A percentile compares a stretch with the other conserved stretches of the same genome.
phyloP scores from a whole-genome alignment of 2,113 vertebrate genomes.

The Oxygymnocypris stewartii region DNA sequence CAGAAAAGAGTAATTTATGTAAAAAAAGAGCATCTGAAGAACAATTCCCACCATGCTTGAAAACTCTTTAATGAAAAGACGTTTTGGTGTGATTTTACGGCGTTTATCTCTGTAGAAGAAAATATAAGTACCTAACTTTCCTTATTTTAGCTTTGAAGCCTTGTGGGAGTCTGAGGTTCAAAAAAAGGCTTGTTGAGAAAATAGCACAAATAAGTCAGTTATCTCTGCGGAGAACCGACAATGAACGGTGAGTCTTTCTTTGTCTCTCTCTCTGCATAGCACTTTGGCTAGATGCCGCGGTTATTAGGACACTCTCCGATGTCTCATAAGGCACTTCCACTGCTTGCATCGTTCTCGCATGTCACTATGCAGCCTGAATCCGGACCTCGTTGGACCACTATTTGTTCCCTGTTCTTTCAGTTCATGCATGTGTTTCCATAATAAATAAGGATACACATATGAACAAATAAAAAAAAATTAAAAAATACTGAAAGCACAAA shows the following conservation, averaged over 20 bases:
- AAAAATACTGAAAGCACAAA: constrained; percentile 16
- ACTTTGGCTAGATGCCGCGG: constrained; percentile 56
- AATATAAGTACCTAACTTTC: constrained; percentile 26
- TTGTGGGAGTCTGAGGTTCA: constrained; percentile 45
- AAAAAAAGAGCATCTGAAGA: constrained; percentile 1
- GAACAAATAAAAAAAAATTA: neutral
- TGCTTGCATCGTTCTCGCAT: constrained; percentile 58
- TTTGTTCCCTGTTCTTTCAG: constrained; percentile 56
- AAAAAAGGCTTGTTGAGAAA: constrained; percentile 45
- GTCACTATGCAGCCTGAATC: constrained; percentile 52
- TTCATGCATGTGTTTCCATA: neutral
- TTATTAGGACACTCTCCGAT: constrained; percentile 64
- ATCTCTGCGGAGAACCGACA: constrained; percentile 43
- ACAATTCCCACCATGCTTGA: constrained; percentile 21
- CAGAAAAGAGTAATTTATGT: neutral
- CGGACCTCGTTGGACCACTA: constrained; percentile 49
- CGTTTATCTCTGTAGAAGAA: constrained; percentile 35
- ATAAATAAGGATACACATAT: neutral
- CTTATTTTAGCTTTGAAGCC: constrained; percentile 32
- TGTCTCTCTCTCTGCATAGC: constrained; percentile 39
- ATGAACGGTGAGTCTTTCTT: constrained; percentile 44
- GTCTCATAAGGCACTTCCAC: constrained; percentile 58
- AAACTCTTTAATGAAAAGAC: constrained; percentile 19
- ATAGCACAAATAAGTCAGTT: constrained; percentile 47
- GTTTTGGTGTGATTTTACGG: neutral